Conservation (phyloP, 2,113 vertebrate genomes). For the Urocitellus parryii region DNA sequence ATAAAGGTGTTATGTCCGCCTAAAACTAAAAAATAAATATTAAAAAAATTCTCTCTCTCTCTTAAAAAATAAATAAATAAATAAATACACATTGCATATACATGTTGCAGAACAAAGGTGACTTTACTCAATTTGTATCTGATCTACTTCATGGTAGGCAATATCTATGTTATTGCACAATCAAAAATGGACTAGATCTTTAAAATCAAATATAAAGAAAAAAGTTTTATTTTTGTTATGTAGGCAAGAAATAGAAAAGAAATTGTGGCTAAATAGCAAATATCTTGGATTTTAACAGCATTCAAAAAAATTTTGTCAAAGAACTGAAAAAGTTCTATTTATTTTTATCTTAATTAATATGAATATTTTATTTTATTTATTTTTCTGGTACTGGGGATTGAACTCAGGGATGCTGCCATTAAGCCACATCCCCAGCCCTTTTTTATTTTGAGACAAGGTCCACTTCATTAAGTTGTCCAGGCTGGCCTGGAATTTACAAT, state of each 20-base stretch:
- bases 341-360: conserved; percentile 2
- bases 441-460: too few relatives aligned
- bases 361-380: not conserved
- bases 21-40: too few relatives aligned
- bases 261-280: conserved; percentile 44
- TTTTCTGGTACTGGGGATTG: too few relatives aligned
- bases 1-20: too few relatives aligned
- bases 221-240: conserved; percentile 43
- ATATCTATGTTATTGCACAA: not conserved
- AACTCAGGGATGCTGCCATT: too few relatives aligned
- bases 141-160: not conserved
- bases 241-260: conserved; percentile 43
- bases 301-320: conserved; percentile 59
- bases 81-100: not conserved
- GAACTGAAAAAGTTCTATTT: conserved; percentile 1
- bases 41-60: too few relatives aligned
- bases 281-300: not conserved
- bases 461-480: too few relatives aligned
- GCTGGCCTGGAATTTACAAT: too few relatives aligned
- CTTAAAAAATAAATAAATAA: too few relatives aligned
- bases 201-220: conserved; percentile 54
- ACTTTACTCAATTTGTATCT: not conserved
- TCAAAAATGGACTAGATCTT: not conserved
- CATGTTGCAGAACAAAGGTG: not conserved
- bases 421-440: too few relatives aligned